Conservation (phyloP, 2,888 invertebrate genomes). For the Eupeodes latifasciatus region DNA sequence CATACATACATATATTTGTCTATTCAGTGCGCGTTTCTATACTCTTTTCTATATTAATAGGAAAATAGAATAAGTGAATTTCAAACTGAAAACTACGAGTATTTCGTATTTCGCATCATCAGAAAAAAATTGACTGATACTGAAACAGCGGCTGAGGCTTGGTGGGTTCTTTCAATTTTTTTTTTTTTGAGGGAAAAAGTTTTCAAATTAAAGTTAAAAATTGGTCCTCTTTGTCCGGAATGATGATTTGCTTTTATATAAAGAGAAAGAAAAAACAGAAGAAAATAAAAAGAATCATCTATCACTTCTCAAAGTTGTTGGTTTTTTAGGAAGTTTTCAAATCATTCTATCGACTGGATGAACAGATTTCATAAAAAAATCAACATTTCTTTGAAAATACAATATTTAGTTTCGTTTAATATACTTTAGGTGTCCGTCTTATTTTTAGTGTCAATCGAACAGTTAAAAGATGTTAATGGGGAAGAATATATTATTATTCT, state of each 20-base stretch:
- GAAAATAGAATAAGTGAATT: conserved; percentile 46
- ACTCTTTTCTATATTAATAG: conserved; percentile 20
- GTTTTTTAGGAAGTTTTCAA: neutral
- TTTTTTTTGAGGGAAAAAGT: conserved; percentile 25
- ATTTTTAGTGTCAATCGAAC: too few relatives aligned
- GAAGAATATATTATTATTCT: too few relatives aligned
- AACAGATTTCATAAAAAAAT: neutral
- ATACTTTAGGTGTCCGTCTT: too few relatives aligned
- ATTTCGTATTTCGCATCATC: neutral
- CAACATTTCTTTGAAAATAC: neutral
- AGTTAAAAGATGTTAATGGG: too few relatives aligned
- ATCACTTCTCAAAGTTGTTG: neutral
- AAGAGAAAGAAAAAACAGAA: neutral
- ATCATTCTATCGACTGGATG: neutral
- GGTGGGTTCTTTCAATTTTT: neutral
- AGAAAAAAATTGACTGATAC: neutral
- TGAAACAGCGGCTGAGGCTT: neutral
- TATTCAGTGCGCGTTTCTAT: neutral
- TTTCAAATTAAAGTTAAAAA: conserved; percentile 60
- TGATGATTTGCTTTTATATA: conserved; percentile 18
- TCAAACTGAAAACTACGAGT: conserved; percentile 19
- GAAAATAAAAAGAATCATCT: neutral
- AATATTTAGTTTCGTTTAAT: too few relatives aligned
- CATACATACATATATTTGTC: neutral
- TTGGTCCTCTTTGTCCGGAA: conserved; percentile 39